phyloP scores from a whole-genome alignment of 2,888 invertebrate genomes.

The Galerucella calmariensis region DNA sequence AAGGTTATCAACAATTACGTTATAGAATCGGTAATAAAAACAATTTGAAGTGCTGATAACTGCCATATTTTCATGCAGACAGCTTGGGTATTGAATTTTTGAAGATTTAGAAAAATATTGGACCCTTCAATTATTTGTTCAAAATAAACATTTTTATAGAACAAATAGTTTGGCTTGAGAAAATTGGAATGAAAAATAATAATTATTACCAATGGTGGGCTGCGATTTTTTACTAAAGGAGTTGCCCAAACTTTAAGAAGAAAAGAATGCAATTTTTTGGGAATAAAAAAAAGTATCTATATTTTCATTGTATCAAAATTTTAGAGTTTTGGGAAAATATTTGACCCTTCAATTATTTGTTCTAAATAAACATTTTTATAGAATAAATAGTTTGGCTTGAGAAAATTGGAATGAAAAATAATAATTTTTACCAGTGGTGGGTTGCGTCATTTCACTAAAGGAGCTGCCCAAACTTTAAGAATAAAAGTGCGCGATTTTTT shows the following conservation, averaged over 20 bases:
- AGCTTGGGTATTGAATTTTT: conserved; percentile 1
- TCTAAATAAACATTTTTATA: too few species aligned
- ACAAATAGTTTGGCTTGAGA: background rate
- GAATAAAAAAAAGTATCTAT: too few species aligned
- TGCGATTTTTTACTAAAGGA: too few species aligned
- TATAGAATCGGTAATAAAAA: background rate
- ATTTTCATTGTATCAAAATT: background rate
- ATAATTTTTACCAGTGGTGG: too few species aligned
- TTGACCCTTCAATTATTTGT: background rate
- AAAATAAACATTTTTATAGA: too few species aligned
- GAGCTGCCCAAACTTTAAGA: too few species aligned
- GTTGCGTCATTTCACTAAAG: too few species aligned
- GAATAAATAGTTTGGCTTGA: background rate
- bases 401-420: background rate
- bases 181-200: too few species aligned
- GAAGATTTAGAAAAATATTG: background rate
- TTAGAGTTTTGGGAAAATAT: background rate
- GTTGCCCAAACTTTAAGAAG: too few species aligned
- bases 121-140: background rate
- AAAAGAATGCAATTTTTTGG: too few species aligned
- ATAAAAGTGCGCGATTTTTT: too few species aligned
- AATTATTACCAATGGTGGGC: too few species aligned
- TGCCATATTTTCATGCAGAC: background rate
- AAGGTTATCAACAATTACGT: conserved; percentile 8
- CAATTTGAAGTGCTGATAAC: conserved; percentile 1